These are phyloP conservation scores for Drosophila sp. DNA, from an alignment of 1,140 invertebrate genomes.

Conservation along the genomic window DNA sequence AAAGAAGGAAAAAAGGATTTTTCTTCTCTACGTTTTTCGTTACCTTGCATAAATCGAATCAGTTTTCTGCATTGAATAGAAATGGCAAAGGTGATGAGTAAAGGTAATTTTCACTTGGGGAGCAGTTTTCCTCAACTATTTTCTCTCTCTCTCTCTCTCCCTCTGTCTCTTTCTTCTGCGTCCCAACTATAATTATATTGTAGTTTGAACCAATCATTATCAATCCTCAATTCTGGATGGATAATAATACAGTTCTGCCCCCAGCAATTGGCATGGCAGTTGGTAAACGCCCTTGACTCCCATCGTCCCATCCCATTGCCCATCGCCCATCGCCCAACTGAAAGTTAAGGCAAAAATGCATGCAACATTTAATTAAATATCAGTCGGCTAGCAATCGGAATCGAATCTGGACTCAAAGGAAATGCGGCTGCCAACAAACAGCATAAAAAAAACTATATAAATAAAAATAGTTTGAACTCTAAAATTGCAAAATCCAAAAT, in stretches of 20 bases:
- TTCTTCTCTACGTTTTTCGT: neutral
- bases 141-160: neutral
- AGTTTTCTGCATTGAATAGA: slow-evolving; percentile 21
- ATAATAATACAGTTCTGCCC: slow-evolving; percentile 6
- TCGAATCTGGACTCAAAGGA: slow-evolving; percentile 1
- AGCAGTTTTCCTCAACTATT: neutral
- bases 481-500: slow-evolving; percentile 79
- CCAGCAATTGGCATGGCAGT: slow-evolving; percentile 16
- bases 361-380: slow-evolving; percentile 76
- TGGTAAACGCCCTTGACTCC: slow-evolving; percentile 8
- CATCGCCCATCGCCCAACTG: neutral
- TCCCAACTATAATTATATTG: slow-evolving; percentile 20
- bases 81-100: slow-evolving; percentile 13
- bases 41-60: slow-evolving; percentile 57
- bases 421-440: slow-evolving; percentile 3
- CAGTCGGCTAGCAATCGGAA: slow-evolving; percentile 28
- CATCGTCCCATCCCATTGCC: neutral
- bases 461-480: slow-evolving; percentile 63
- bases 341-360: slow-evolving; percentile 36
- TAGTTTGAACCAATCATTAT: slow-evolving; percentile 22
- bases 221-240: slow-evolving; percentile 16
- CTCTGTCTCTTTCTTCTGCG: neutral
- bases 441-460: neutral
- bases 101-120: slow-evolving; percentile 10
- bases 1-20: neutral